Conservation (phyloP, 1,140 invertebrate species). For the Vollenhovia emeryi region DNA sequence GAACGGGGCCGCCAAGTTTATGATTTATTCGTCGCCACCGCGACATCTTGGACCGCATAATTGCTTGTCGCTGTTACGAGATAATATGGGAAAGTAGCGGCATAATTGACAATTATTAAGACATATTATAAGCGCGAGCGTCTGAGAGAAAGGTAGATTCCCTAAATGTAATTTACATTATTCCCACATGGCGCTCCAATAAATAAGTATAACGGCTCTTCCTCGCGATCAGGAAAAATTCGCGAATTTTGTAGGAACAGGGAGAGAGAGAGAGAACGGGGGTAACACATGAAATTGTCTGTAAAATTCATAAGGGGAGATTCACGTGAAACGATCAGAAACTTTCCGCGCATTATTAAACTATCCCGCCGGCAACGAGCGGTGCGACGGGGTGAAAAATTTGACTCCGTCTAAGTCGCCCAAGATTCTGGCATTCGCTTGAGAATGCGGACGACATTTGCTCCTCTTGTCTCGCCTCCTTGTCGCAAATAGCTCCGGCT, state of each 20-base stretch:
- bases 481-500: conserved; percentile 52
- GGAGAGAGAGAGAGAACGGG: background rate
- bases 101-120: background rate
- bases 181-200: background rate
- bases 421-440: conserved; percentile 20
- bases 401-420: background rate
- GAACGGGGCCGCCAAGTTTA: conserved; percentile 2
- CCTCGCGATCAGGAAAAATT: background rate
- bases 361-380: background rate
- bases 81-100: background rate
- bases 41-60: background rate
- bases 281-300: background rate
- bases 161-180: background rate
- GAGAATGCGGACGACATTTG: conserved; percentile 39
- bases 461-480: background rate
- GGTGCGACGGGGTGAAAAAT: background rate
- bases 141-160: background rate
- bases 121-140: background rate
- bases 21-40: conserved; percentile 27
- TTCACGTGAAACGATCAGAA: background rate
- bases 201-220: background rate
- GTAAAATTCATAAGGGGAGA: background rate
- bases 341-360: background rate
- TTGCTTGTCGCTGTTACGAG: background rate
- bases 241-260: background rate